phyloP scores from a whole-genome alignment of 2,888 invertebrate species.

The Agrypnus murinus region DNA sequence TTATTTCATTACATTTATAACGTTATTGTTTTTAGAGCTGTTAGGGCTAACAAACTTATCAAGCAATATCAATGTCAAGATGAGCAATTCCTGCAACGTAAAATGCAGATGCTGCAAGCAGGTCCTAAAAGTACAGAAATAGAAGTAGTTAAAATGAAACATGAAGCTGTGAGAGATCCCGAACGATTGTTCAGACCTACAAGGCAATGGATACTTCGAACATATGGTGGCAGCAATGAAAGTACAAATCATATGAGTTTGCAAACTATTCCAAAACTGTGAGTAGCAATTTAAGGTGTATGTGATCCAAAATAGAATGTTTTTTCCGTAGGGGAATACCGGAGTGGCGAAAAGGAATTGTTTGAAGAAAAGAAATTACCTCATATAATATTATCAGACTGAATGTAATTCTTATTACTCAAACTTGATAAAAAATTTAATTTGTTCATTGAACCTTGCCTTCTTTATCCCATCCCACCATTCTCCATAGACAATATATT shows the following conservation, averaged over 20 bases:
- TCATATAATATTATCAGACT: too few relatives aligned
- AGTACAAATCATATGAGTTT: constrained; percentile 27
- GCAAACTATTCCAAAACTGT: constrained; percentile 61
- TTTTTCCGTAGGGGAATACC: constrained; percentile 60
- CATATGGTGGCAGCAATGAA: constrained; percentile 21
- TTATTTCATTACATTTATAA: neutral
- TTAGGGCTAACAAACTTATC: constrained; percentile 66
- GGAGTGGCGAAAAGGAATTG: constrained; percentile 58
- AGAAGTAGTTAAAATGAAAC: constrained; percentile 8
- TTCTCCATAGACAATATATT: too few relatives aligned
- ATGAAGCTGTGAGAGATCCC: constrained; percentile 62
- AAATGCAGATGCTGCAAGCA: constrained; percentile 51
- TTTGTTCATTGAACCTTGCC: too few relatives aligned
- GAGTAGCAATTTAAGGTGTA: too few relatives aligned
- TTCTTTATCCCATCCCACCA: too few relatives aligned
- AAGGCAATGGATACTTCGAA: constrained; percentile 64
- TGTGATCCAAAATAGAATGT: neutral
- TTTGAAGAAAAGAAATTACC: too few relatives aligned
- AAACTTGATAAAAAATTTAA: too few relatives aligned
- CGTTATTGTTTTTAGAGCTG: constrained; percentile 42
- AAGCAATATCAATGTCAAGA: constrained; percentile 68
- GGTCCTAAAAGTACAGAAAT: constrained; percentile 48
- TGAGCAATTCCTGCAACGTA: constrained; percentile 61
- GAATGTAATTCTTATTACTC: too few relatives aligned
- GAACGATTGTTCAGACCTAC: constrained; percentile 66